Conservation (phyloP, 2,797 vertebrate genomes). For the Saguinus oedipus region DNA sequence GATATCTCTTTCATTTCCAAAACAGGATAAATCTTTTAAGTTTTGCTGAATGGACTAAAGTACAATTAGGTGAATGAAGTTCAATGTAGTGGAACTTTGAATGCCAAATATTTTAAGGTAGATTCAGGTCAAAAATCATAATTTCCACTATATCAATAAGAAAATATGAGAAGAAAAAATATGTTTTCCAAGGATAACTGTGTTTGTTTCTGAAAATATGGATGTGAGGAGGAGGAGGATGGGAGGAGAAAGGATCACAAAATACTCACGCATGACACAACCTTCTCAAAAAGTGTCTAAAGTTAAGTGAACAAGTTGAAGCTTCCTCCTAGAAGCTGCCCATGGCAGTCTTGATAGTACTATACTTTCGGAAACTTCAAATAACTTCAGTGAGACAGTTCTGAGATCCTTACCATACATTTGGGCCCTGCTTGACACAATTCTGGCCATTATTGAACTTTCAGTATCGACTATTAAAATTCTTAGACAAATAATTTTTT, state of each 20-base stretch:
- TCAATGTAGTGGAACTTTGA: background rate
- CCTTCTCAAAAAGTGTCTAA: background rate
- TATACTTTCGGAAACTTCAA: background rate
- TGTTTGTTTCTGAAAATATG: slow-evolving; percentile 19
- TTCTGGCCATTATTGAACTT: background rate
- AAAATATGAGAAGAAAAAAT: background rate
- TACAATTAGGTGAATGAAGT: background rate
- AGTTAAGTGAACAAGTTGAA: background rate
- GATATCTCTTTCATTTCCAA: background rate
- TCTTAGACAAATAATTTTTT: slow-evolving; percentile 20
- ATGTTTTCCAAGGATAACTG: background rate
- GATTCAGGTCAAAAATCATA: background rate
- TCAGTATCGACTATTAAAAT: background rate
- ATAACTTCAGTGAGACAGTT: background rate
- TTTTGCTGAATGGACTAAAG: background rate
- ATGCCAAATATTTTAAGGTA: background rate
- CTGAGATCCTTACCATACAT: background rate
- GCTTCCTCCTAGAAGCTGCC: background rate
- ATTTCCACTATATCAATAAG: background rate
- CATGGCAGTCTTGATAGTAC: background rate
- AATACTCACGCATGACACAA: background rate
- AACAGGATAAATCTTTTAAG: background rate
- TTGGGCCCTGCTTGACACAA: background rate
- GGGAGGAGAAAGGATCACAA: background rate
- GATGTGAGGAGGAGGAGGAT: background rate